phyloP scores from a whole-genome alignment of 2,888 invertebrate species.

The Koerneria pararmatus region DNA sequence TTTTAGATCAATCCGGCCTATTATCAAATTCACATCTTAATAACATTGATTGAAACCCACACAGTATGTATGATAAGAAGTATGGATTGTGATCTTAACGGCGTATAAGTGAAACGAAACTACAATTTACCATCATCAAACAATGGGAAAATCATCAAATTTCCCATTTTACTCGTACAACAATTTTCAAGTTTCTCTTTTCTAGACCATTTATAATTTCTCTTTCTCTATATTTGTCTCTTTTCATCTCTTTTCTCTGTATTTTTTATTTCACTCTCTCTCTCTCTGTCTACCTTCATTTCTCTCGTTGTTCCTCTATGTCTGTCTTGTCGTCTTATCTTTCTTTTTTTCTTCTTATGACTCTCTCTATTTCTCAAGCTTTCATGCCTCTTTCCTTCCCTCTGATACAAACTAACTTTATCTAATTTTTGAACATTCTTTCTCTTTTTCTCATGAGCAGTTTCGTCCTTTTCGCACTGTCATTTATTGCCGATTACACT shows the following conservation, averaged over 20 bases:
- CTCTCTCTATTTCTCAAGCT: background rate
- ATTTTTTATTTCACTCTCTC: background rate
- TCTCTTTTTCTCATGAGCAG: background rate
- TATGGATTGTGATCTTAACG: no score
- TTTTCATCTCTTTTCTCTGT: constrained; percentile 3
- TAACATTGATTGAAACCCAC: no score
- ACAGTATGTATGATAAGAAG: no score
- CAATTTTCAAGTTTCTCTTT: constrained; percentile 17
- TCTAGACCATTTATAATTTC: no score
- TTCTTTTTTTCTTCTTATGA: background rate
- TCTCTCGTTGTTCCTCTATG: no score
- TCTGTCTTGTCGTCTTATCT: no score
- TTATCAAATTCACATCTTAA: no score
- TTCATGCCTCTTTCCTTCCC: background rate
- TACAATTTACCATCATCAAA: background rate
- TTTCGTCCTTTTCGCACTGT: background rate
- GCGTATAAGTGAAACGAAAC: no score
- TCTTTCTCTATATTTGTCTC: constrained; percentile 8
- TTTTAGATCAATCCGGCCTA: no score
- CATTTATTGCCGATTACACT: no score
- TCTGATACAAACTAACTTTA: background rate
- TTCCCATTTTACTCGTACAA: constrained; percentile 10
- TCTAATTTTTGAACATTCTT: background rate
- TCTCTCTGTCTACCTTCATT: background rate
- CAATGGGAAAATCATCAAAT: background rate